Conservation (phyloP, 2,888 invertebrate species). For the Tetheella fluctuosa region DNA sequence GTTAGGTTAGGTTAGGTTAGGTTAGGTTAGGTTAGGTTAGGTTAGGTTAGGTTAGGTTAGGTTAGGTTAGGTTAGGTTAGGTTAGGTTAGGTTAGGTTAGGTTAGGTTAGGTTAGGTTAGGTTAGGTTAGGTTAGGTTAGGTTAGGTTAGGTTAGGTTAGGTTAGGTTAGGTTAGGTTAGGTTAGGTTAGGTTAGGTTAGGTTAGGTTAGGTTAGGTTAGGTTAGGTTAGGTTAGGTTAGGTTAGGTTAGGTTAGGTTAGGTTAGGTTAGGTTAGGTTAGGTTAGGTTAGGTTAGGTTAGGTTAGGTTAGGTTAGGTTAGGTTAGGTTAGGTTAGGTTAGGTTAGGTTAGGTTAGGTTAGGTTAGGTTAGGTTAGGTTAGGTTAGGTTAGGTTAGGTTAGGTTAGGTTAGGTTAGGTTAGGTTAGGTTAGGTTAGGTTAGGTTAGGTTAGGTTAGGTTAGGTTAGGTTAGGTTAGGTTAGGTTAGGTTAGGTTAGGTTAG, state of each 20-base stretch:
- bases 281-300: conserved; percentile 23
- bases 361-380: conserved; percentile 17
- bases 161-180: conserved; percentile 24
- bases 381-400: conserved; percentile 19
- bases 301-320: conserved; percentile 24
- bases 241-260: conserved; percentile 21
- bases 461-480: conserved; percentile 21
- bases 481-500: conserved; percentile 14
- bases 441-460: conserved; percentile 21
- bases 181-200: conserved; percentile 24
- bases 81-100: background rate
- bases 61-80: conserved; percentile 26
- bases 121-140: conserved; percentile 22
- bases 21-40: conserved; percentile 19
- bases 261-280: conserved; percentile 23
- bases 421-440: conserved; percentile 21
- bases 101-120: conserved; percentile 20
- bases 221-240: conserved; percentile 23
- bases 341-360: conserved; percentile 17
- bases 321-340: conserved; percentile 22
- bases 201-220: conserved; percentile 22
- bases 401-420: conserved; percentile 21
- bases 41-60: conserved; percentile 22
- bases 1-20: conserved; percentile 15
- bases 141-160: conserved; percentile 22